Base-by-base conservation (phyloP, 2,888 invertebrate species). In the Philonicus albiceps region DNA sequence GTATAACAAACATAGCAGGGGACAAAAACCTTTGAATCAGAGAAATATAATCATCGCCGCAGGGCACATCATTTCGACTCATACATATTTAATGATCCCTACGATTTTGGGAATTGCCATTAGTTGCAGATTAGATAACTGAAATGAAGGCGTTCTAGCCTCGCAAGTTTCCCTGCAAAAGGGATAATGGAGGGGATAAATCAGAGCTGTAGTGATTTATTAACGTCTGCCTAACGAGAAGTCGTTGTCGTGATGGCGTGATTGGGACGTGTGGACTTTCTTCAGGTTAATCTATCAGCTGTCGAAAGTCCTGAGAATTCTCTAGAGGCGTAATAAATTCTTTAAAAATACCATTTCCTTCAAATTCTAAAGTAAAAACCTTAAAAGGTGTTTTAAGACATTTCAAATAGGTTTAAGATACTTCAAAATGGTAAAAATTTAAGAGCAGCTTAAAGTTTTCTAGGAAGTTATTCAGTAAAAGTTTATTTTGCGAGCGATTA, bases 81-180 rank as follows among this genome's bases (percentile, higher is more conserved):
- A 76, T 76, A 76, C 76, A 76, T 76, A 76, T 76, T 76, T 76
- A 76, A 76, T 76, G 76, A 76, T 76, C 43, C 40, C 22, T 37
- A 22, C 37, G 76, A 76, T 76, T 76, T 37, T 76, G 43, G 40
- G 43, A 76, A 76, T 76, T 40, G 76, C 76, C 37, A 76, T 76
- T 76, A 76, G 37, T 76, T 76, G 22, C 76, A 76, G 76, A 40
- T 76, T 34, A 76, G 76, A 40, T 74, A 74, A 74, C 31, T 31
- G 30, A 74, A 74, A 13, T 31, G 30, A 30, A n/a, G 31, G 31
- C 31, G 27, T 7, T 16, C 19, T 31, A n/a, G 74, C 11, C 64
- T 64, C 22, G 64, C 11, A 11, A 64, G 27, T 64, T 11, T 55
- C 11, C 19, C 64, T 22, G 8, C 64, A 27, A 64, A 22, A 64